Evolutionary conservation across 2,888 invertebrate species (phyloP).

Genomic region (Eutolmus rufibarbis): DNA sequence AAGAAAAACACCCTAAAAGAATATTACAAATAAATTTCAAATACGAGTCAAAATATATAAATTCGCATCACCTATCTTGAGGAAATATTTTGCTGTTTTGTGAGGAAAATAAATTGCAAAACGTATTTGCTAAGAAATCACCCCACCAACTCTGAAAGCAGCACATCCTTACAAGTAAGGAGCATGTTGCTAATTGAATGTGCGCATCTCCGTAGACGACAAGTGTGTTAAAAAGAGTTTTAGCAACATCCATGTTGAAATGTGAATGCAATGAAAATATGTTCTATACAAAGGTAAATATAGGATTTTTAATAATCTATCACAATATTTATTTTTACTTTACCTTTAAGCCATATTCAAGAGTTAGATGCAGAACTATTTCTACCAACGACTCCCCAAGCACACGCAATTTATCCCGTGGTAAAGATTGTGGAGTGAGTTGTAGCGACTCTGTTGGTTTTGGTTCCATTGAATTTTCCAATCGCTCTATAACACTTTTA

Average conservation of each 20-base stretch:
- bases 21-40: constrained; percentile 40
- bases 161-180: constrained; percentile 77
- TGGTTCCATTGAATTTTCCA: constrained; percentile 69
- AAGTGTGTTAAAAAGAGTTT: constrained; percentile 74
- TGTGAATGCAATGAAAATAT: constrained; percentile 59
- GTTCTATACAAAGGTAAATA: constrained; percentile 51
- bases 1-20: constrained; percentile 79
- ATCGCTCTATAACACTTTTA: constrained; percentile 74
- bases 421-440: constrained; percentile 68
- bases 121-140: constrained; percentile 82
- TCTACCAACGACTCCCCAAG: constrained; percentile 84
- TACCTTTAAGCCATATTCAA: constrained; percentile 66
- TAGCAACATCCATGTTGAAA: constrained; percentile 65
- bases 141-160: constrained; percentile 89
- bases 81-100: constrained; percentile 81
- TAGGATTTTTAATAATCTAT: constrained; percentile 51
- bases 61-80: constrained; percentile 75
- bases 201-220: constrained; percentile 81
- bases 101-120: constrained; percentile 79
- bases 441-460: constrained; percentile 58
- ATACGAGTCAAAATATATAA: neutral
- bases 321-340: neutral
- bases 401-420: constrained; percentile 83
- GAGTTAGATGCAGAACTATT: constrained; percentile 76
- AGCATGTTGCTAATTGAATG: constrained; percentile 79